Conservation (phyloP, 2,113 vertebrate genomes). For the Polypterus bichir region DNA sequence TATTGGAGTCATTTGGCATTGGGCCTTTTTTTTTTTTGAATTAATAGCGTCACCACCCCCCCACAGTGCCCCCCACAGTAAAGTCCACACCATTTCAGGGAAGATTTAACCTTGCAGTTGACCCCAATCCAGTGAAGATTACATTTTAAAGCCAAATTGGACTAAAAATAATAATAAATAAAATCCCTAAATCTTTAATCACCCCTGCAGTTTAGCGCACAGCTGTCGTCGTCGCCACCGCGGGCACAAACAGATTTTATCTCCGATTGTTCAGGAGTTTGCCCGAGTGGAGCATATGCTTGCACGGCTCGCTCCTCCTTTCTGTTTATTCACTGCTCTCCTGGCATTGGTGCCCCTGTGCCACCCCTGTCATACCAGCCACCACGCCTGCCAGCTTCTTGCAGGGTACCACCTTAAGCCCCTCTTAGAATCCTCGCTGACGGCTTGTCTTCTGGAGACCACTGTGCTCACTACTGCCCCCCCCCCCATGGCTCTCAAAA, state of each 20-base stretch:
- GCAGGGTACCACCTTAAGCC: too few relatives aligned
- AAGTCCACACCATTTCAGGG: neutral
- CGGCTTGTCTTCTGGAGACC: too few relatives aligned
- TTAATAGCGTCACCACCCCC: too few relatives aligned
- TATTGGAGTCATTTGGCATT: too few relatives aligned
- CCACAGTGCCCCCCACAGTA: neutral
- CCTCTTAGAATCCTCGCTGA: too few relatives aligned
- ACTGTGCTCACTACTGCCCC: too few relatives aligned
- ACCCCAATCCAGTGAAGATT: neutral
- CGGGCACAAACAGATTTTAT: neutral
- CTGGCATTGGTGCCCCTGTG: too few relatives aligned
- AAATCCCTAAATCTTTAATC: slow-evolving; percentile 1
- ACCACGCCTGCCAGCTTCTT: too few relatives aligned
- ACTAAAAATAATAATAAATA: neutral
- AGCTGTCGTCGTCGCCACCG: slow-evolving; percentile 12
- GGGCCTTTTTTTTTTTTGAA: too few relatives aligned
- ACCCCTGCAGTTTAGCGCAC: slow-evolving; percentile 6
- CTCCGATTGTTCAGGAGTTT: neutral
- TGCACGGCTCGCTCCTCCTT: neutral
- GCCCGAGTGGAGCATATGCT: neutral
- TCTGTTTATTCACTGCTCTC: too few relatives aligned
- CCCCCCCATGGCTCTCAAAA: too few relatives aligned
- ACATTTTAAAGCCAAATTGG: slow-evolving; percentile 3
- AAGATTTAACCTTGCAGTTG: neutral
- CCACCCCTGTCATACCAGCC: too few relatives aligned